Percentiles rank a stretch among this genome's conserved stretches.
Evolutionary conservation across 2,113 vertebrate species (phyloP).

Genomic region (Oncorhynchus nerka): DNA sequence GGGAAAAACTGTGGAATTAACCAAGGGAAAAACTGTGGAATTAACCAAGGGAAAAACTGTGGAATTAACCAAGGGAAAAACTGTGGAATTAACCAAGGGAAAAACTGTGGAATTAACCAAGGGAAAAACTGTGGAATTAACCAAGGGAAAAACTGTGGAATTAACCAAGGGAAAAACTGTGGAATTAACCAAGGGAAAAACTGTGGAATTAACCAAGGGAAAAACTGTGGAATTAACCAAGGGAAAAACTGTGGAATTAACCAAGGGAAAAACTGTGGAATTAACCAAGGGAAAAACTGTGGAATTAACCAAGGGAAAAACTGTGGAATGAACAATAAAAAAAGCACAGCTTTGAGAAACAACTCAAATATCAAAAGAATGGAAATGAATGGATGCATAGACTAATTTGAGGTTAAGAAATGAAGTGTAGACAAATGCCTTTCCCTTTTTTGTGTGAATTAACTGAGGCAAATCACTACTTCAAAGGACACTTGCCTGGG

Average conservation of each 20-base stretch:
- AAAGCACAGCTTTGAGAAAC: neutral
- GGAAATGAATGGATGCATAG: neutral
- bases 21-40: slow-evolving; percentile 41
- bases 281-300: slow-evolving; percentile 42
- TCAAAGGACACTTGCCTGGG: too few relatives aligned
- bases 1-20: slow-evolving; percentile 43
- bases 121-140: slow-evolving; percentile 43
- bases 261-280: slow-evolving; percentile 41
- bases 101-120: slow-evolving; percentile 37
- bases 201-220: slow-evolving; percentile 39
- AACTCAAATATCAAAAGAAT: neutral
- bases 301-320: slow-evolving; percentile 29
- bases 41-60: slow-evolving; percentile 43
- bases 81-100: slow-evolving; percentile 39
- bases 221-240: slow-evolving; percentile 37
- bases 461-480: too few relatives aligned
- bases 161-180: slow-evolving; percentile 43
- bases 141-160: slow-evolving; percentile 41
- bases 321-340: slow-evolving; percentile 29
- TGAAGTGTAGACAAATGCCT: too few relatives aligned
- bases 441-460: too few relatives aligned
- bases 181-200: slow-evolving; percentile 43
- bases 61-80: slow-evolving; percentile 43
- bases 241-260: slow-evolving; percentile 43
- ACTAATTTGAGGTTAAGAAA: too few relatives aligned